Conservation (phyloP, 2,888 invertebrate species). For the Ischnus inquisitorius region DNA sequence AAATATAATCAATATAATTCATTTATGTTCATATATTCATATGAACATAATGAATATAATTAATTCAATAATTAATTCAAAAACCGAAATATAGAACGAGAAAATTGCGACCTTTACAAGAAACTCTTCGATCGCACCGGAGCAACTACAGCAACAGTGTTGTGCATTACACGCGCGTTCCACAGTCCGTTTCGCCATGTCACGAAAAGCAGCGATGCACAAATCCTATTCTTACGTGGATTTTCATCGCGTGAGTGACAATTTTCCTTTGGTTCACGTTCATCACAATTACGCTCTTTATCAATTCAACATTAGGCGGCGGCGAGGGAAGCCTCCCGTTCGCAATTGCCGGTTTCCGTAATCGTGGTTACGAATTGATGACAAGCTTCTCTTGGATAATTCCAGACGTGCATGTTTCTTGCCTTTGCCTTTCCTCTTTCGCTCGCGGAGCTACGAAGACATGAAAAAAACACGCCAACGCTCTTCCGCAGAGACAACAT, state of each 20-base stretch:
- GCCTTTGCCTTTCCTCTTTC: not conserved
- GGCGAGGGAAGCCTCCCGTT: not conserved
- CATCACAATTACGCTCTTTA: constrained; percentile 53
- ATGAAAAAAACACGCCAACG: not conserved
- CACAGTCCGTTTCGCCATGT: not conserved
- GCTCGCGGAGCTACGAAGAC: not conserved
- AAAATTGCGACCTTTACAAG: no score
- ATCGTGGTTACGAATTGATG: constrained; percentile 31
- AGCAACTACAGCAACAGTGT: not conserved
- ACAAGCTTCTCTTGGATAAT: constrained; percentile 18
- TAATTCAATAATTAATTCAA: no score
- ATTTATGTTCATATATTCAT: no score
- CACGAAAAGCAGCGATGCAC: not conserved
- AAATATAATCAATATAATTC: no score
- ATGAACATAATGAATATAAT: no score
- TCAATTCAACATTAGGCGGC: constrained; percentile 55
- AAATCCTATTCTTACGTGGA: not conserved
- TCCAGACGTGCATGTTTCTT: not conserved
- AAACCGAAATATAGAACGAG: no score
- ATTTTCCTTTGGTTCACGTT: constrained; percentile 13
- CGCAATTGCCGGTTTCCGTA: constrained; percentile 21
- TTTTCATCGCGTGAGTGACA: not conserved
- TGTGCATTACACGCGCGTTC: not conserved
- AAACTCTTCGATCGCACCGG: no score
- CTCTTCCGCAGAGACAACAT: not conserved